Percentiles rank a stretch among this genome's conserved stretches.
Evolutionary conservation across 2,797 vertebrate species (phyloP).

Genomic region (Selene dorsalis): DNA sequence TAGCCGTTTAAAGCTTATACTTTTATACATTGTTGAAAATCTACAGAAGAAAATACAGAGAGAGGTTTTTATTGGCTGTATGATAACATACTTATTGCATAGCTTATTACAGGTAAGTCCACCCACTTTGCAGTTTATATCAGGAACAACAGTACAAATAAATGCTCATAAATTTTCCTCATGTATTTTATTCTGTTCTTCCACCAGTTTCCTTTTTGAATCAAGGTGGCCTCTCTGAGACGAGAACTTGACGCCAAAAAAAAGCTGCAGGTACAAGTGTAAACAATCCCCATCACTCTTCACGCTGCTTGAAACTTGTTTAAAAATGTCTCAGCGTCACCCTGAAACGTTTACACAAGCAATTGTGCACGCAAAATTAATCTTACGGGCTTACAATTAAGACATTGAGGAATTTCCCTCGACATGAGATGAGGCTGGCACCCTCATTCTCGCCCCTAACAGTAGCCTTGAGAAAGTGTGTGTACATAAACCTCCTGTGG

Average conservation of each 20-base stretch:
- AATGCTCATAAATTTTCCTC: conserved; percentile 12
- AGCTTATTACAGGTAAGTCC: not conserved
- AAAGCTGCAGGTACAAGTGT: conserved; percentile 59
- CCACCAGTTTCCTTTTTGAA: conserved; percentile 16
- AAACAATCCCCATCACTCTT: conserved; percentile 75
- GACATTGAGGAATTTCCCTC: conserved; percentile 79
- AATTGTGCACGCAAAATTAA: conserved; percentile 75
- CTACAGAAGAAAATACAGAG: no score
- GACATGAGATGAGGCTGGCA: conserved; percentile 71
- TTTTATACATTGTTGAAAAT: no score
- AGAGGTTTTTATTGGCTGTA: no score
- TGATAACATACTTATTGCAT: not conserved
- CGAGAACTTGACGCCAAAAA: conserved; percentile 23
- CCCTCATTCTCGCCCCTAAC: conserved; percentile 72
- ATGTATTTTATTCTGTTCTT: conserved; percentile 22
- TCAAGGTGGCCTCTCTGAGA: conserved; percentile 34
- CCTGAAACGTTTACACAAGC: conserved; percentile 73
- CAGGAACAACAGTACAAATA: conserved; percentile 15
- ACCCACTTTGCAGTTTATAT: conserved; percentile 3
- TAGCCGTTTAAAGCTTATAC: not conserved
- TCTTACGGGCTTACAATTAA: conserved; percentile 76
- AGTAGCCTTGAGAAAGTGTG: conserved; percentile 79
- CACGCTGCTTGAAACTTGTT: conserved; percentile 72
- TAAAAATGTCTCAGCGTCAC: conserved; percentile 75
- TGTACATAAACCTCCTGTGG: conserved; percentile 82